Evolutionary conservation across 1,140 invertebrate genomes (phyloP), one percentile per base, ranked within the genome.

Genomic region (Microplitis mediator): DNA sequence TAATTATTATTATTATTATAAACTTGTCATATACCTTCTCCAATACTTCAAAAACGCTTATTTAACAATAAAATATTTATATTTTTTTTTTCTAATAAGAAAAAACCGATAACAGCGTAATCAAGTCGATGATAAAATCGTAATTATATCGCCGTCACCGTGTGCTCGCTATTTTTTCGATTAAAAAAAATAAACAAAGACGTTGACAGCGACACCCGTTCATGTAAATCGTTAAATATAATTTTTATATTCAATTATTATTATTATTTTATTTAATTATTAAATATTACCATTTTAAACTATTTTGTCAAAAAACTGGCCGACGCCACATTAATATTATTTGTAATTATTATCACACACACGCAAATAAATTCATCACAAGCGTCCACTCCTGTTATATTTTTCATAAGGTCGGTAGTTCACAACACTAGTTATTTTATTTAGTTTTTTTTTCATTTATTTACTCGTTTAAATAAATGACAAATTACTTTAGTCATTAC

Each of bases 401-500:
- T n/a, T 63, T 63, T 39, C 8, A 14, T 14, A 63, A 61, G 8
- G 11, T 63, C 34, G 32, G 8, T 63, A 23, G 4, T 66, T 66
- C 64, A 66, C 64, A 66, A 66, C 56, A 69, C 56, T 69, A 69
- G 56, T 69, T 58, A 23, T 23, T 23, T 23, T 2, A 23, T 23
- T 23, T 23, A 1, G 0, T 23, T 23, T 23, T 23, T 23, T 23
- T 23, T 23, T 23, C 23, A 8, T 63, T 69, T 63, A 13, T 39
- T 36, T 32, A 14, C 14, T 39, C 4, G 4, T 63, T 23, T 36
- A 35, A n/a, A n/a, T 58, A 14, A 31, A 11, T 69, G 35, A 60
- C 56, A 34, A 23, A 56, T 34, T 56, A 36, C 14, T 16, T 58
- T 60, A 16, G 56, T 66, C 39, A 56, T 39, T 45, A 13, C 23